Evolutionary conservation across 1,140 invertebrate species (phyloP).

Genomic region (Agrypnia vestita): DNA sequence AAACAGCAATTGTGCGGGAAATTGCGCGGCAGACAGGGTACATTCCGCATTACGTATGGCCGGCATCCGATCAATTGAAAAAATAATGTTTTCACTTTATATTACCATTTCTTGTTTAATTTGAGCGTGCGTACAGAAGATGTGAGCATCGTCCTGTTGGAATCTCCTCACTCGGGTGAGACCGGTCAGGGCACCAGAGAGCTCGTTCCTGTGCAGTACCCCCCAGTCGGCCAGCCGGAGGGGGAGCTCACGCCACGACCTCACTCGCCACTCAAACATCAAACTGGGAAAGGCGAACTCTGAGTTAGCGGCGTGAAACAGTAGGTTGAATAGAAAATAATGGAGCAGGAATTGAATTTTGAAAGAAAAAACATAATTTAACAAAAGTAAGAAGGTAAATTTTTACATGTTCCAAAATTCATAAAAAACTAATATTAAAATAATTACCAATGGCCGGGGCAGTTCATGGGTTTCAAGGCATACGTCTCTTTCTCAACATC

Average conservation of each 20-base stretch:
- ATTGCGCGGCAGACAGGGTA: no score
- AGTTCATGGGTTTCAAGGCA: constrained; percentile 99
- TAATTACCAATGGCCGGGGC: constrained; percentile 94
- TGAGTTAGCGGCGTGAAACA: no score
- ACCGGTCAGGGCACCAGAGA: constrained; percentile 95
- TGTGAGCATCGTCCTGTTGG: constrained; percentile 99
- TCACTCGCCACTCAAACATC: constrained; percentile 89
- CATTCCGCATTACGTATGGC: no score
- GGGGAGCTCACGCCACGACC: constrained; percentile 97
- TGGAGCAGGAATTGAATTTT: background rate
- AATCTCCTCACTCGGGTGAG: constrained; percentile 96
- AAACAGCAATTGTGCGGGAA: no score
- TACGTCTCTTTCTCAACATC: constrained; percentile 98
- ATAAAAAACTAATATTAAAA: constrained; percentile 38
- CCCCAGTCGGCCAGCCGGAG: constrained; percentile 98
- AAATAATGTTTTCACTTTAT: no score
- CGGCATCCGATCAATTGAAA: no score
- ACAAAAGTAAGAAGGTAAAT: background rate
- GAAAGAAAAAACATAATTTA: constrained; percentile 23
- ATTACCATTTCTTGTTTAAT: constrained; percentile 87
- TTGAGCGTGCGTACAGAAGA: constrained; percentile 95
- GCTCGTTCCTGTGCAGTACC: constrained; percentile 96
- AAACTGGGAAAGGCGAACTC: constrained; percentile 74
- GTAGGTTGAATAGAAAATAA: no score
- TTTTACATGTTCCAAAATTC: no score